Conservation (phyloP, 2,113 vertebrate species). For the Laterallus jamaicensis region DNA sequence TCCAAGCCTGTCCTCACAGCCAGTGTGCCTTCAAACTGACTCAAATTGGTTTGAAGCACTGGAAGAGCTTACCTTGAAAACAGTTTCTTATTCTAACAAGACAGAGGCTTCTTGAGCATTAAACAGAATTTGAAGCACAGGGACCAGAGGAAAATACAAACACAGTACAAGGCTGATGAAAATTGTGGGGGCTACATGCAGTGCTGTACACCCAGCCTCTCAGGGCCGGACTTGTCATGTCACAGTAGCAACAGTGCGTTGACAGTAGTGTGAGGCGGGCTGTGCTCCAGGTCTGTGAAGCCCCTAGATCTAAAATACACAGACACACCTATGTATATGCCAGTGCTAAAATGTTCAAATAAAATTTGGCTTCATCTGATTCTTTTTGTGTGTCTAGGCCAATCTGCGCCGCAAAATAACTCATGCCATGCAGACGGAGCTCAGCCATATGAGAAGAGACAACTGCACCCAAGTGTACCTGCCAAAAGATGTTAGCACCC, state of each 20-base stretch:
- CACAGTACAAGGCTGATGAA: not conserved
- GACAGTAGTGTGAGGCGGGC: not conserved
- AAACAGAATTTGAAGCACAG: not conserved
- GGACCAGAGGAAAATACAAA: not conserved
- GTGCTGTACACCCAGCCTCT: not conserved
- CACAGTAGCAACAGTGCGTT: rapidly evolving
- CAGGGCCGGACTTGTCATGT: not conserved
- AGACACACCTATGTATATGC: not conserved
- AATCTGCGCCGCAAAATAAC: constrained; percentile 85
- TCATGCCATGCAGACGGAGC: constrained; percentile 83
- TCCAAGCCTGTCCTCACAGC: not conserved
- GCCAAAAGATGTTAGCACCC: constrained; percentile 70
- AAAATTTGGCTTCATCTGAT: not conserved
- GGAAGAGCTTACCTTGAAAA: not conserved
- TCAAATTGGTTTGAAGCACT: not conserved
- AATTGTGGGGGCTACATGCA: not conserved
- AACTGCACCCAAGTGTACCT: constrained; percentile 84
- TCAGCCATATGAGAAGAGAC: constrained; percentile 90
- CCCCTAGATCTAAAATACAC: not conserved
- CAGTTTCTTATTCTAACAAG: not conserved
- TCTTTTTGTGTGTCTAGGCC: constrained; percentile 74
- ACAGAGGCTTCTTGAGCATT: not conserved
- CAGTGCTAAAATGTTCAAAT: not conserved
- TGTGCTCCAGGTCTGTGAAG: not conserved
- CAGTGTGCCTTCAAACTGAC: not conserved